Evolutionary conservation across 1,140 invertebrate species (phyloP).

Genomic region (Dendrolimus punctatus): DNA sequence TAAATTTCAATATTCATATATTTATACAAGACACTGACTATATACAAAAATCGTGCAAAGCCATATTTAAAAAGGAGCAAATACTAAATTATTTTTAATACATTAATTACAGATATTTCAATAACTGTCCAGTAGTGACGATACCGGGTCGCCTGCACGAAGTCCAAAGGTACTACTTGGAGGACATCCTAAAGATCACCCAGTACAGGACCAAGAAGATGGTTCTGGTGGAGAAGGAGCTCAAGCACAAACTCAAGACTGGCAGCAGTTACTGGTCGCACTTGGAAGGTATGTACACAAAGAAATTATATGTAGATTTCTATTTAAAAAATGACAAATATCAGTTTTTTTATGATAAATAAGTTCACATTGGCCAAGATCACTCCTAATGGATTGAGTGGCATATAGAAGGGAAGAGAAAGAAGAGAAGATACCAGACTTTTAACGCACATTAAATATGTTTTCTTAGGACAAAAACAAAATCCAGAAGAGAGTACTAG

Average conservation of each 20-base stretch:
- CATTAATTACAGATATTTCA: slow-evolving; percentile 75
- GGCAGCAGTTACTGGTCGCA: slow-evolving; percentile 53
- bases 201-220: slow-evolving; percentile 81
- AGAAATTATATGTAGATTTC: no score
- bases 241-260: slow-evolving; percentile 32
- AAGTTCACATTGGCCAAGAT: no score
- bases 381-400: no score
- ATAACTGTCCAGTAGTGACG: slow-evolving; percentile 81
- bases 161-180: slow-evolving; percentile 86
- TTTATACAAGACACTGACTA: no score
- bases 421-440: no score
- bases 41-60: no score
- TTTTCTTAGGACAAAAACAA: slow-evolving; percentile 32
- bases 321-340: no score
- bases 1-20: no score
- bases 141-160: slow-evolving; percentile 86
- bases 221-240: slow-evolving; percentile 62
- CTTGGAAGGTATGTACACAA: slow-evolving; percentile 32
- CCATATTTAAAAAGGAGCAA: no score
- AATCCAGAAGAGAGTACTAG: slow-evolving; percentile 40
- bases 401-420: no score
- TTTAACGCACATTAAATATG: neutral
- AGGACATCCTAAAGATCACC: slow-evolving; percentile 85
- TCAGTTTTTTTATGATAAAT: no score
- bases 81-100: neutral